Evolutionary conservation across 2,113 vertebrate species (phyloP).

Genomic region (Sander vitreus): DNA sequence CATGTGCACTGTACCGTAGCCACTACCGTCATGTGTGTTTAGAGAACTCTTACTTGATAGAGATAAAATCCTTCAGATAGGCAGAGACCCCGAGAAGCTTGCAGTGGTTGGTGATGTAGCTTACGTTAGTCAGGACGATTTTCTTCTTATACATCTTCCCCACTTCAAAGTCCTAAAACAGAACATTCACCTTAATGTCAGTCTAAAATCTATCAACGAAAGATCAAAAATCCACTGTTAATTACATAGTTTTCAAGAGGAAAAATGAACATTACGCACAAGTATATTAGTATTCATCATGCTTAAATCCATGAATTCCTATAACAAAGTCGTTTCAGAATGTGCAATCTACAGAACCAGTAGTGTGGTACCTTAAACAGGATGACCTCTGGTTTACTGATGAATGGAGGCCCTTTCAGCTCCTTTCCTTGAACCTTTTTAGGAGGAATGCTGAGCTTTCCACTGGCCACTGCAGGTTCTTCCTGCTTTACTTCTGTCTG

Average conservation of each 20-base stretch:
- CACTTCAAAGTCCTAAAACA: slow-evolving; percentile 92
- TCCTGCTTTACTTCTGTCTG: slow-evolving; percentile 65
- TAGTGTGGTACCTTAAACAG: slow-evolving; percentile 89
- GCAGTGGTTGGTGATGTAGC: slow-evolving; percentile 87
- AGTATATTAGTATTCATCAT: not conserved
- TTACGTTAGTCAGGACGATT: slow-evolving; percentile 88
- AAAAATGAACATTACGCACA: not conserved
- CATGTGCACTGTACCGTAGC: not conserved
- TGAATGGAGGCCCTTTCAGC: slow-evolving; percentile 84
- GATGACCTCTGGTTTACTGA: slow-evolving; percentile 89
- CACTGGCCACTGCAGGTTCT: slow-evolving; percentile 6
- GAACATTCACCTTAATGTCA: not conserved
- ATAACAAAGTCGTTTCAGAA: not conserved
- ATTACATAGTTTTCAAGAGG: not conserved
- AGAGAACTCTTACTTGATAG: slow-evolving; percentile 83
- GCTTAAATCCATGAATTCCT: not conserved
- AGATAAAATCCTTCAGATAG: slow-evolving; percentile 86
- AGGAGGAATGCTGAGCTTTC: slow-evolving; percentile 49
- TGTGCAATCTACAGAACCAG: not conserved
- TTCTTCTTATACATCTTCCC: slow-evolving; percentile 92
- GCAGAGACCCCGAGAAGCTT: slow-evolving; percentile 86
- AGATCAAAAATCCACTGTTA: not conserved
- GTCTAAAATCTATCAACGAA: not conserved
- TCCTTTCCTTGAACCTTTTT: slow-evolving; percentile 79
- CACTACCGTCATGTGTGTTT: not conserved